A percentile compares a stretch with the other conserved stretches of the same genome.
Evolutionary conservation across 2,113 vertebrate species (phyloP).

Genomic region (Neolamprologus modestus): DNA sequence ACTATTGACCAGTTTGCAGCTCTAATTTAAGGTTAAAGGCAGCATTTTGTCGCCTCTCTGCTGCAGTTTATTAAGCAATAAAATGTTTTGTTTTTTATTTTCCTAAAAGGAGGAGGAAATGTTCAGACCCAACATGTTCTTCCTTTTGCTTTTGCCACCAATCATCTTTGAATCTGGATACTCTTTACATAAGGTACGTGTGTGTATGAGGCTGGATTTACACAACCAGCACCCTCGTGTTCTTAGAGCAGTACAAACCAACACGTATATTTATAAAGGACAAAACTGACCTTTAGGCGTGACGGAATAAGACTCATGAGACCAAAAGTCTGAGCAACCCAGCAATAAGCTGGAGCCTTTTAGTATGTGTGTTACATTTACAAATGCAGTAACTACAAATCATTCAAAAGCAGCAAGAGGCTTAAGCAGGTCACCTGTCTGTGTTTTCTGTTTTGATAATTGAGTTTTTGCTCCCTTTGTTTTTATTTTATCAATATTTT

Average conservation of each 20-base stretch:
- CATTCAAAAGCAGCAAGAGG: neutral
- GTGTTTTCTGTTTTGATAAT: neutral
- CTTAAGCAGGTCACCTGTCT: neutral
- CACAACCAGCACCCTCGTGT: neutral
- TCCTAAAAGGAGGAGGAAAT: constrained; percentile 92
- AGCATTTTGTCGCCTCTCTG: neutral
- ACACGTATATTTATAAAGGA: neutral
- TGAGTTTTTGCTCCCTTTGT: neutral
- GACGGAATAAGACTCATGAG: neutral
- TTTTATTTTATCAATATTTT: neutral
- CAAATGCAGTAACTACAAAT: neutral
- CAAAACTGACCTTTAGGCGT: neutral
- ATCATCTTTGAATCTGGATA: constrained; percentile 99
- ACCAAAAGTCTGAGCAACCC: neutral
- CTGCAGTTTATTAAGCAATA: neutral
- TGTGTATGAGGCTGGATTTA: neutral
- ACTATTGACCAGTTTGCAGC: neutral
- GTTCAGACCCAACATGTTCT: constrained; percentile 99
- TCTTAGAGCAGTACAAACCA: neutral
- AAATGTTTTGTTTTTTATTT: neutral
- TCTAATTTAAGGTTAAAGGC: neutral
- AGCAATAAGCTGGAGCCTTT: neutral
- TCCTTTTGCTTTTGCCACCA: constrained; percentile 92
- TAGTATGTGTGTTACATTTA: neutral
- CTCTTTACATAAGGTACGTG: constrained; percentile 89